A percentile compares a stretch with the other conserved stretches of the same genome.
Evolutionary conservation across 1,140 invertebrate species (phyloP).

Genomic region (Probaryconus sp.): DNA sequence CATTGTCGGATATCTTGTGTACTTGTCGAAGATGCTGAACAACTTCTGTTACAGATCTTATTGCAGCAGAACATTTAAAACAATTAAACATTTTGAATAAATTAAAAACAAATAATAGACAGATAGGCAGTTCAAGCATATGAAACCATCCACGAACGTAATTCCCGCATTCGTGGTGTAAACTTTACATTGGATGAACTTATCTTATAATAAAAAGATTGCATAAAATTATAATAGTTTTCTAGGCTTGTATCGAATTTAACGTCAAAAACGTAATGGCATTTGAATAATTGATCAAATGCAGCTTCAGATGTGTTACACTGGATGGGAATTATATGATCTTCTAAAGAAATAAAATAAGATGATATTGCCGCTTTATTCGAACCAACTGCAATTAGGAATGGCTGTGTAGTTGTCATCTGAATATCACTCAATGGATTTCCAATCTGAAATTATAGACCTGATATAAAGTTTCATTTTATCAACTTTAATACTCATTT

Average conservation of each 20-base stretch:
- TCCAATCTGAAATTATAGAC: constrained; percentile 12
- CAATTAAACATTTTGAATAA: too few species aligned
- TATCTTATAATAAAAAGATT: constrained; percentile 16
- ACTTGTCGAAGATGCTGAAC: too few species aligned
- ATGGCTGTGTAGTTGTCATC: constrained; percentile 13
- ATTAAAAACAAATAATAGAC: too few species aligned
- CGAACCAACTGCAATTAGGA: constrained; percentile 28
- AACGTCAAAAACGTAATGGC: constrained; percentile 23
- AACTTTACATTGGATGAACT: background rate
- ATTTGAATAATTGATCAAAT: constrained; percentile 24
- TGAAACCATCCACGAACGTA: background rate
- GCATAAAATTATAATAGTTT: constrained; percentile 10
- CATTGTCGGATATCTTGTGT: too few species aligned
- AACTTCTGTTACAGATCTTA: too few species aligned
- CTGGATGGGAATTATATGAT: constrained; percentile 3
- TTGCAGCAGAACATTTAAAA: too few species aligned
- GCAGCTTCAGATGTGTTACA: background rate
- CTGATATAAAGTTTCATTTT: background rate
- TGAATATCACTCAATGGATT: constrained; percentile 9
- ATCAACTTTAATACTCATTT: too few species aligned
- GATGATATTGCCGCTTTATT: constrained; percentile 8
- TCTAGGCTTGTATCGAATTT: constrained; percentile 8
- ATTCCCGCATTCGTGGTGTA: background rate
- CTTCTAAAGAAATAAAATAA: constrained; percentile 17
- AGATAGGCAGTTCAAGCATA: background rate